These are phyloP conservation scores for Pyrrhia umbra DNA, from an alignment of 2,888 invertebrate species.

Conservation along the genomic window DNA sequence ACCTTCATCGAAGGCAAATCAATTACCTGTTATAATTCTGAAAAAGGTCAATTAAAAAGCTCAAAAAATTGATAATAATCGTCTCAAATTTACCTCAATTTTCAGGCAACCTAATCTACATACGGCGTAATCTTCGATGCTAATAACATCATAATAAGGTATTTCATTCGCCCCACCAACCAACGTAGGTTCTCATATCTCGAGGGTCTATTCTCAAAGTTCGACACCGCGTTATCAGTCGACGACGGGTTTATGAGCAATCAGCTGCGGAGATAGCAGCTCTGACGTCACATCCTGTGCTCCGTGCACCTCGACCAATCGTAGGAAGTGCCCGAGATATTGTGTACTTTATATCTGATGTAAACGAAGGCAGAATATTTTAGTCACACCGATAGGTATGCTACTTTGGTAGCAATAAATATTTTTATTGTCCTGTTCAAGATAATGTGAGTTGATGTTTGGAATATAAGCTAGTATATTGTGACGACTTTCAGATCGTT, in stretches of 20 bases:
- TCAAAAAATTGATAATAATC: no score
- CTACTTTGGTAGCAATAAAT: slow-evolving; percentile 29
- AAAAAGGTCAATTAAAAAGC: no score
- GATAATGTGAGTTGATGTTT: neutral
- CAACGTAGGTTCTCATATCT: slow-evolving; percentile 50
- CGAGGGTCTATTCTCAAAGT: slow-evolving; percentile 63
- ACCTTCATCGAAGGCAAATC: no score
- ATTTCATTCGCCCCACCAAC: slow-evolving; percentile 36
- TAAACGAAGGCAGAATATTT: slow-evolving; percentile 33
- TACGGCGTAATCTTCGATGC: slow-evolving; percentile 47
- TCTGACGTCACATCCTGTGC: slow-evolving; percentile 77
- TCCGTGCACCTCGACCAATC: slow-evolving; percentile 70
- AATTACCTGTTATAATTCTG: no score
- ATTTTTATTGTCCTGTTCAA: neutral
- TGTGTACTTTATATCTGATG: slow-evolving; percentile 59
- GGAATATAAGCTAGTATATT: neutral
- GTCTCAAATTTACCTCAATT: slow-evolving; percentile 12
- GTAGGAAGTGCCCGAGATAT: slow-evolving; percentile 65
- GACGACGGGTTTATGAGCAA: slow-evolving; percentile 78
- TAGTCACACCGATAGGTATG: slow-evolving; percentile 41
- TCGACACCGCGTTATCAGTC: slow-evolving; percentile 67
- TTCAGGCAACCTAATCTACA: slow-evolving; percentile 28
- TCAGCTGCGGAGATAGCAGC: slow-evolving; percentile 74
- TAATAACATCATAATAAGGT: slow-evolving; percentile 55
- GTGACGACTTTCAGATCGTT: no score